Conservation (phyloP, 2,888 invertebrate species). For the Deladenus siricidicola region DNA sequence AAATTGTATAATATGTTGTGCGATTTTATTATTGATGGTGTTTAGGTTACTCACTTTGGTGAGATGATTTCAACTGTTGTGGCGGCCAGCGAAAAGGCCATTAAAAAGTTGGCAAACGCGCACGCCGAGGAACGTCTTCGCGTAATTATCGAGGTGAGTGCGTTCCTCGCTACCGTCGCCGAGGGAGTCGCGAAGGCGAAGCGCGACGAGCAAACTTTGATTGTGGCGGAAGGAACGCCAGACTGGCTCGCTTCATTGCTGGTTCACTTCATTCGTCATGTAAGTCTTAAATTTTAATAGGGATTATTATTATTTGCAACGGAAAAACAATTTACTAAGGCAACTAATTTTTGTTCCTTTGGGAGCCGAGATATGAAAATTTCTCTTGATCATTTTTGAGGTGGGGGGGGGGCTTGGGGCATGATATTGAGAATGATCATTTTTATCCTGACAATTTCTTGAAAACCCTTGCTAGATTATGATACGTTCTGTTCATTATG, state of each 20-base stretch:
- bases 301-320: background rate
- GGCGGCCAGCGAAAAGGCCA: slow-evolving; percentile 13
- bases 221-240: slow-evolving; percentile 8
- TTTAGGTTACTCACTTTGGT: slow-evolving; percentile 26
- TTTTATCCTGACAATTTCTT: too few species aligned
- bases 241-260: slow-evolving; percentile 24
- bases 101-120: slow-evolving; percentile 13
- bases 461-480: too few species aligned
- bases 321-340: too few species aligned
- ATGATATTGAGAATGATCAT: too few species aligned
- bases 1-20: background rate
- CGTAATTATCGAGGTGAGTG: slow-evolving; percentile 17
- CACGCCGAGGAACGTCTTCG: background rate
- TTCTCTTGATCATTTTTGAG: too few species aligned
- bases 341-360: too few species aligned
- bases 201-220: slow-evolving; percentile 9
- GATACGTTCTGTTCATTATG: too few species aligned
- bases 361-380: too few species aligned
- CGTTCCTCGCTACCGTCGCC: slow-evolving; percentile 17
- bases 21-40: background rate
- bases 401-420: too few species aligned
- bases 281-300: slow-evolving; percentile 7
- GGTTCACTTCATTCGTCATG: slow-evolving; percentile 23
- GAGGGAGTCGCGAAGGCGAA: slow-evolving; percentile 15
- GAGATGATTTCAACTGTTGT: slow-evolving; percentile 26